These are phyloP conservation scores for Condylostylus longicornis DNA, from an alignment of 1,140 invertebrate genomes.

Conservation along the genomic window DNA sequence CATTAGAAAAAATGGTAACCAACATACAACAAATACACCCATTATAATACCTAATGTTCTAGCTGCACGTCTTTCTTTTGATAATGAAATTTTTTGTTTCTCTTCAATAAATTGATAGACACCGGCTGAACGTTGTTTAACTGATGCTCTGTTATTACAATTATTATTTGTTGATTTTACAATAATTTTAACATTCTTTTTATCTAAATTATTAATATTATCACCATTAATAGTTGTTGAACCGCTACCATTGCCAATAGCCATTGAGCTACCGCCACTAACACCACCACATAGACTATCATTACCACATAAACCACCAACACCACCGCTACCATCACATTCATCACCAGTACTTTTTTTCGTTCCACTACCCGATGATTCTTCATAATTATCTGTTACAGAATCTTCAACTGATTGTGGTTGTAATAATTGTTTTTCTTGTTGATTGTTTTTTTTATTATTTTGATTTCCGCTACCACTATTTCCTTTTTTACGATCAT, in stretches of 20 bases:
- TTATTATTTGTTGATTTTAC: constrained; percentile 32
- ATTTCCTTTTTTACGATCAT: constrained; percentile 20
- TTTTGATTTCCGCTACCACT: background rate
- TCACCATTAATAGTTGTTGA: too few species aligned
- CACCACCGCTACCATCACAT: too few species aligned
- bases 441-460: background rate
- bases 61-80: constrained; percentile 80
- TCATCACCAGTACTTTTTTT: constrained; percentile 13
- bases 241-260: too few species aligned
- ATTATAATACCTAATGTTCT: constrained; percentile 85
- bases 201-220: too few species aligned
- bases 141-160: too few species aligned
- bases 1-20: constrained; percentile 92
- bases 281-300: too few species aligned
- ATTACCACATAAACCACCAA: too few species aligned
- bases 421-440: constrained; percentile 13
- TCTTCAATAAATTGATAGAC: constrained; percentile 88
- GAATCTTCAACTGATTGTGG: constrained; percentile 7
- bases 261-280: too few species aligned
- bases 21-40: constrained; percentile 91
- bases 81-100: constrained; percentile 81
- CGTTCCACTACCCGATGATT: constrained; percentile 21
- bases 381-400: constrained; percentile 15
- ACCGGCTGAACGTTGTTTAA: constrained; percentile 39
- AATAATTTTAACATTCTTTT: background rate